Percentiles rank a stretch among this genome's conserved stretches.
phyloP scores from a whole-genome alignment of 2,888 invertebrate genomes.

The Priocnemis perturbator region DNA sequence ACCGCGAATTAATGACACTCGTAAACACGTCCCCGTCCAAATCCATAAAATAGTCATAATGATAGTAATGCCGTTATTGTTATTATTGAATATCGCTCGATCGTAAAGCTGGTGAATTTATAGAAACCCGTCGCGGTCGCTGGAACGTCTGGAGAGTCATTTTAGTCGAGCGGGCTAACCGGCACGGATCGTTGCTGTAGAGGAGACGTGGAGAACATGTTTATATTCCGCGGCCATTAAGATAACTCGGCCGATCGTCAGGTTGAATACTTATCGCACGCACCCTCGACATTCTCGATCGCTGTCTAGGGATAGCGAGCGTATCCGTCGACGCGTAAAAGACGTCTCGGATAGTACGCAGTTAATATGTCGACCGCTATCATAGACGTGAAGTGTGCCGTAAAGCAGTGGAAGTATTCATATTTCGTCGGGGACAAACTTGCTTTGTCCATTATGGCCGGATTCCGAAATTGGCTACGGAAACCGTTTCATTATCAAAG shows the following conservation, averaged over 20 bases:
- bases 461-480: too few species aligned
- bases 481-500: too few species aligned
- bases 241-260: constrained; percentile 49
- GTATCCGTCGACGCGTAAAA: constrained; percentile 23
- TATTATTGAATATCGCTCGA: constrained; percentile 61
- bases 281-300: constrained; percentile 20
- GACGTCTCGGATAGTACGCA: constrained; percentile 8
- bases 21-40: constrained; percentile 50
- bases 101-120: constrained; percentile 60
- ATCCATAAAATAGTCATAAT: constrained; percentile 60
- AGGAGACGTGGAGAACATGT: constrained; percentile 9
- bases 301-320: constrained; percentile 30
- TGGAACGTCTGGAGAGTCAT: constrained; percentile 27
- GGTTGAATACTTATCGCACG: constrained; percentile 40
- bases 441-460: too few species aligned
- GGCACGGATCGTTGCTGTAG: constrained; percentile 11
- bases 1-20: constrained; percentile 52
- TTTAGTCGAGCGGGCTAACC: constrained; percentile 22
- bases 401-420: neutral
- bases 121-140: constrained; percentile 46
- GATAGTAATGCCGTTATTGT: constrained; percentile 60
- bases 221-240: constrained; percentile 45
- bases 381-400: constrained; percentile 1
- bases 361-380: neutral
- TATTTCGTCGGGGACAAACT: constrained; percentile 10